Conservation (phyloP, 2,888 invertebrate genomes). For the Stomorhina lunata region DNA sequence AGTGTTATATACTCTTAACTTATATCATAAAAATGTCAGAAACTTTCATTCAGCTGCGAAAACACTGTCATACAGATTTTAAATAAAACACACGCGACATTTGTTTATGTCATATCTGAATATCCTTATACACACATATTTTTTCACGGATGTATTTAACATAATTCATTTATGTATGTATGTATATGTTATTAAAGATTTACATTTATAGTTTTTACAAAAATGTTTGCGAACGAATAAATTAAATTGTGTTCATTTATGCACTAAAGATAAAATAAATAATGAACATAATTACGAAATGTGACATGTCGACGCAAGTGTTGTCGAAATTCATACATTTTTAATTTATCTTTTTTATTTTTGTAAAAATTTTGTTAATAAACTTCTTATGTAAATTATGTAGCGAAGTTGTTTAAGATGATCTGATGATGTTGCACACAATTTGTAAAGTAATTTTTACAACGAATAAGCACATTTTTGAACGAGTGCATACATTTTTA, state of each 20-base stretch:
- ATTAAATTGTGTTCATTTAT: neutral
- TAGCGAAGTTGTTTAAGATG: no score
- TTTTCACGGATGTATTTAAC: neutral
- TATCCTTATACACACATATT: neutral
- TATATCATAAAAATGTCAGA: no score
- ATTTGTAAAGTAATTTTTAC: no score
- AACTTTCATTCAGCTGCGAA: no score
- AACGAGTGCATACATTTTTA: no score
- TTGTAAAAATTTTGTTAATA: no score
- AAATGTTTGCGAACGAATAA: neutral
- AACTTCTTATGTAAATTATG: no score
- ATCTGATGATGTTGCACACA: no score
- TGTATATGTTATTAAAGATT: neutral
- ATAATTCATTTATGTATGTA: neutral
- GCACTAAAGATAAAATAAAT: neutral
- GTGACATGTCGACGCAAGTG: constrained; percentile 8
- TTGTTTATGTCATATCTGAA: constrained; percentile 38
- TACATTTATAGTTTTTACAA: neutral
- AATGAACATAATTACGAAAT: constrained; percentile 8
- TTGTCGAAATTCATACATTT: neutral
- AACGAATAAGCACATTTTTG: no score
- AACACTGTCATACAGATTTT: no score
- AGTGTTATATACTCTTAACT: no score
- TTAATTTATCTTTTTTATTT: no score
- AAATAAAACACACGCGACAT: constrained; percentile 9